Percentiles rank a stretch among this genome's conserved stretches.
Evolutionary conservation across 2,888 invertebrate species (phyloP).

Genomic region (Lasioglossum figueresi): DNA sequence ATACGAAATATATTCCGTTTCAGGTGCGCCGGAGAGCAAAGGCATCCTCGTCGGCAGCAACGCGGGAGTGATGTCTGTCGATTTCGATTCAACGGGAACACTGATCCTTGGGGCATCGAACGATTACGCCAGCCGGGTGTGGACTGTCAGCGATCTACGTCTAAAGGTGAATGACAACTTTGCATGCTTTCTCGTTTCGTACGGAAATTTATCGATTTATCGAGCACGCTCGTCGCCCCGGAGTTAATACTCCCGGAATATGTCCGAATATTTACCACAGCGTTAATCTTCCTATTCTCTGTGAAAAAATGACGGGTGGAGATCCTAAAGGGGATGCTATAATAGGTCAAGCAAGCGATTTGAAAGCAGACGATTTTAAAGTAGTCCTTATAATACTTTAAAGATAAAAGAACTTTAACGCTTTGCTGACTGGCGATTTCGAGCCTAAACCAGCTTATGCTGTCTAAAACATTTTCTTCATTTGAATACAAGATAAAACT

Average conservation of each 20-base stretch:
- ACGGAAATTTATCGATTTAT: background rate
- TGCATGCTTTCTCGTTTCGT: background rate
- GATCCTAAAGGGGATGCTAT: background rate
- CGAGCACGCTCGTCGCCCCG: background rate
- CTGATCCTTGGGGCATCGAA: conserved; percentile 96
- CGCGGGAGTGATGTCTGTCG: conserved; percentile 97
- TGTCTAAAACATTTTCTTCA: background rate
- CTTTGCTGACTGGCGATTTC: background rate
- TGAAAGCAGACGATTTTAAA: background rate
- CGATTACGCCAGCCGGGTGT: conserved; percentile 98
- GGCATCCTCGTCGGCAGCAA: conserved; percentile 96
- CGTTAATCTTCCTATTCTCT: background rate
- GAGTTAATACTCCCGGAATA: background rate
- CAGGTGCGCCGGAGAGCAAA: conserved; percentile 89
- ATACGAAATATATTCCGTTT: conserved; percentile 63
- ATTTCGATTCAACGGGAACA: conserved; percentile 96
- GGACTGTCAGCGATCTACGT: conserved; percentile 96
- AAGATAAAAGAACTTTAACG: background rate
- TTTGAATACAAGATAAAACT: background rate
- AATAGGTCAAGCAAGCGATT: background rate
- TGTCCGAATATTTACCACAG: background rate
- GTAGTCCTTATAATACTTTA: background rate
- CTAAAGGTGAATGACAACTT: conserved; percentile 89
- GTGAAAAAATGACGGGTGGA: background rate
- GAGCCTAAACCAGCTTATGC: background rate